Evolutionary conservation across 2,888 invertebrate species (phyloP), one percentile per base, ranked within the genome.

Genomic region (Slavum lentiscoides): DNA sequence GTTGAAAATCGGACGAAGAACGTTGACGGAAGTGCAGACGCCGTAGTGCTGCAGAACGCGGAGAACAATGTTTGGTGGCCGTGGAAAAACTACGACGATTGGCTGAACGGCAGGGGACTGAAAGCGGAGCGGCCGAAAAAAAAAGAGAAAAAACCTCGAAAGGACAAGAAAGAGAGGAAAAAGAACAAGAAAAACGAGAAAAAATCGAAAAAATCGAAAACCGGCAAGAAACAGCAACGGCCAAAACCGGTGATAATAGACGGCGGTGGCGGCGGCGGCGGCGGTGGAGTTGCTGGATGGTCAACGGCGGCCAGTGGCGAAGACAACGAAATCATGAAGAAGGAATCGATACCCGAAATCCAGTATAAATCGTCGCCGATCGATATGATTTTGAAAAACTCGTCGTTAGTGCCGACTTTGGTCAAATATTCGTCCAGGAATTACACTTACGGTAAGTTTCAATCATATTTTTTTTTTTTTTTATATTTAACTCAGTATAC

Each of bases 1-100:
- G 66, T 72, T 23, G 61, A 59, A 55, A n/a, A 23, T 4, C 15
- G 39, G 8, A 68, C 6, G 6, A 55, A 82, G 30, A 21, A 66
- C n/a, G 15, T 15, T 11, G n/a, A 74, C 19, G n/a, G 21, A 21
- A 39, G 30, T n/a, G 11, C 43, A 7, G 70, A 64, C 59, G 70
- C 39, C 8, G 30, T 4, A 1, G 30, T 30, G 30, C 30, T n/a
- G n/a, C 53, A 81, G 4, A 67, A 68, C 59, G 73, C 62, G 2
- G 75, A 82, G 19, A 82, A 72, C n/a, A 83, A 82, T 19, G 75
- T 83, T n/a, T 83, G 83, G 83, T 83, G 83, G 83, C 83, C 83
- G 13, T 83, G 83, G 83, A 82, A 80, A 69, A 83, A 81, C 55
- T 83, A 83, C 62, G 82, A 83, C 23, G 83, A 83, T 68, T 83